Percentiles rank a stretch among this genome's conserved stretches.
phyloP scores from a whole-genome alignment of 2,797 vertebrate genomes.

The Parotocinclus haroldoi region DNA sequence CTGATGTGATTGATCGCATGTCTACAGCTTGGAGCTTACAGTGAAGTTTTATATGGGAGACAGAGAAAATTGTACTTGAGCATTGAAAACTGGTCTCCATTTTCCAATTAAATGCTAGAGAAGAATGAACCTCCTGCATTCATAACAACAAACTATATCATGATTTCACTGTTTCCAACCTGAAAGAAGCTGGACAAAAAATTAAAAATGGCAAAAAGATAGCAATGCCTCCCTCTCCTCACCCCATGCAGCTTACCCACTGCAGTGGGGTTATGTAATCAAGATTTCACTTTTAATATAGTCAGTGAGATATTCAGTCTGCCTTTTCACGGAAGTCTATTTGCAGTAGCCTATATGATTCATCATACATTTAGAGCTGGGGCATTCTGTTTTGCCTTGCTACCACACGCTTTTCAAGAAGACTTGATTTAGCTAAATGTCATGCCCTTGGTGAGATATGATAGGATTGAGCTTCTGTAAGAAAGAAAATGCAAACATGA shows the following conservation, averaged over 20 bases:
- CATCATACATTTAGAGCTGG: conserved; percentile 10
- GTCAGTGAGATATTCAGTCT: conserved; percentile 26
- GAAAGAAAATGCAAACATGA: not conserved
- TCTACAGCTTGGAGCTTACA: conserved; percentile 60
- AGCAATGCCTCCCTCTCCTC: not conserved
- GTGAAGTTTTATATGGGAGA: conserved; percentile 55
- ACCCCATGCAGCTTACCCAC: not conserved
- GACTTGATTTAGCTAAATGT: conserved; percentile 14
- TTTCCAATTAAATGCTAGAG: conserved; percentile 52
- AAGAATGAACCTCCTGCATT: conserved; percentile 37
- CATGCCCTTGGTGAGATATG: conserved; percentile 3
- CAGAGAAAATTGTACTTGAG: conserved; percentile 18
- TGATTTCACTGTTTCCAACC: not conserved
- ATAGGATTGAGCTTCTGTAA: not conserved
- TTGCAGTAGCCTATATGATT: conserved; percentile 25
- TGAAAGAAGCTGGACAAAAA: not conserved
- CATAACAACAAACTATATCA: not conserved
- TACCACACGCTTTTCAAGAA: not conserved
- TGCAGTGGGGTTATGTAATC: conserved; percentile 30
- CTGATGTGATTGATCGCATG: conserved; percentile 73
- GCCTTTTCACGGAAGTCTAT: conserved; percentile 6
- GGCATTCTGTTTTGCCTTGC: not conserved
- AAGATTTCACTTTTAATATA: conserved; percentile 33
- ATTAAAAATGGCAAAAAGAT: not conserved
- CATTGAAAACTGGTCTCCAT: conserved; percentile 12